Evolutionary conservation across 2,797 vertebrate genomes (phyloP), one percentile per base, ranked within the genome.

Genomic region (Dendrocincla fuliginosa): DNA sequence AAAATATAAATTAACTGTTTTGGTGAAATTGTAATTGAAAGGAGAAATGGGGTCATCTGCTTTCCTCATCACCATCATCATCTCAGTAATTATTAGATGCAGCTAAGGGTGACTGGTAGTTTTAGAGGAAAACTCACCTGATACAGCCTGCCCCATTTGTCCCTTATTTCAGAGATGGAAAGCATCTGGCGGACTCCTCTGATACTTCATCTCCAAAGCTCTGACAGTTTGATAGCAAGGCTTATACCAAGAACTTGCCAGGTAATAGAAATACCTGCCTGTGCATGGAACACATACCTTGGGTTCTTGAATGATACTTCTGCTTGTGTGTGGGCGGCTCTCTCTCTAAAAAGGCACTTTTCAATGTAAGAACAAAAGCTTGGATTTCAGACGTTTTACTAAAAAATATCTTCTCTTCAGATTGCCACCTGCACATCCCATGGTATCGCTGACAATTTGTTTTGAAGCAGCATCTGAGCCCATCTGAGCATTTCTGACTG

Each of bases 151-250:
- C 93, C 32, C 84, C 95, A 2, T 99, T 99, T 49, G 95, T 98
- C 78, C 98, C 99, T 49, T 99, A 99, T 95, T 98, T 97, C n/a
- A 98, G 98, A 16, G 98, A 98, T 3, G 98, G 99, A 49, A 98
- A 99, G 91, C 97, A 97, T 27, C 98, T 99, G 11, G 98, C 98
- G 2, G 97, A 98, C 63, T 92, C 95, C 57, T 35, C 97, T 2
- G 84, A 46, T 33, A 16, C 33, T 79, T 94, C 32, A 37, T 28
- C 6, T 52, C 44, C 30, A 70, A 79, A 84, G 49, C 59, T 67
- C 32, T 23, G 42, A 82, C 13, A 90, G 8, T 47, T 87, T 0
- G 0, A 70, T 75, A 88, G 32, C 35, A 70, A 84, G 49, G 37
- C 22, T 73, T 73, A 55, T 8, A 50, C 4, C 13, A 42, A 84